Conservation (phyloP, 2,888 invertebrate genomes). For the Scaptomyza polygonia region DNA sequence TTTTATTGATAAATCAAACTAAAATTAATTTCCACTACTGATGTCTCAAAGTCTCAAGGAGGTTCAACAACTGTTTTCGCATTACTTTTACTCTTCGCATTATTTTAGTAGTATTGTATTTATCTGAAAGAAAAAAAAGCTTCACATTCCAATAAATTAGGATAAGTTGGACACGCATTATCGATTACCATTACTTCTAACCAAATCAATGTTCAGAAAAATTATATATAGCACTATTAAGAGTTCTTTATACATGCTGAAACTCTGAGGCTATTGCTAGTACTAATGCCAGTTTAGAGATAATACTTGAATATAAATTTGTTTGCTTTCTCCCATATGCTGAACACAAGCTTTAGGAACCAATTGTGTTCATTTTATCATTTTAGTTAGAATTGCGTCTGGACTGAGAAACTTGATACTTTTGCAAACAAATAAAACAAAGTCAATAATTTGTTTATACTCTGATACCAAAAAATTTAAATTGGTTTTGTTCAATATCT, state of each 20-base stretch:
- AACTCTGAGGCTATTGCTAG: not conserved
- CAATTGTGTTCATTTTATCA: constrained; percentile 3
- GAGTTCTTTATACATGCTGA: constrained; percentile 14
- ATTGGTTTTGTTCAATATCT: no score
- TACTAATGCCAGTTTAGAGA: not conserved
- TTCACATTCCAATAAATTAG: not conserved
- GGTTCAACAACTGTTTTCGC: not conserved
- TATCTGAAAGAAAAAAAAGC: not conserved
- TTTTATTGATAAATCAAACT: no score
- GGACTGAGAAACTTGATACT: not conserved
- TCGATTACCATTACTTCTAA: not conserved
- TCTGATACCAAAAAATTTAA: no score
- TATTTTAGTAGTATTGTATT: not conserved
- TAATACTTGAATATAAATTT: not conserved
- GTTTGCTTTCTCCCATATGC: not conserved
- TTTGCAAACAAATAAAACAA: not conserved
- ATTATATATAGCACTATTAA: constrained; percentile 9
- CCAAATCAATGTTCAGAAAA: not conserved
- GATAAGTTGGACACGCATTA: not conserved
- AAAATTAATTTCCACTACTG: not conserved
- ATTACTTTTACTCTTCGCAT: not conserved
- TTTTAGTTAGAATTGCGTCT: not conserved
- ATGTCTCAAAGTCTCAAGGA: constrained; percentile 1
- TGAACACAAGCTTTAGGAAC: not conserved
- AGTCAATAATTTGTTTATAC: no score